phyloP scores from a whole-genome alignment of 1,140 invertebrate genomes.

The Drosophila miranda region DNA sequence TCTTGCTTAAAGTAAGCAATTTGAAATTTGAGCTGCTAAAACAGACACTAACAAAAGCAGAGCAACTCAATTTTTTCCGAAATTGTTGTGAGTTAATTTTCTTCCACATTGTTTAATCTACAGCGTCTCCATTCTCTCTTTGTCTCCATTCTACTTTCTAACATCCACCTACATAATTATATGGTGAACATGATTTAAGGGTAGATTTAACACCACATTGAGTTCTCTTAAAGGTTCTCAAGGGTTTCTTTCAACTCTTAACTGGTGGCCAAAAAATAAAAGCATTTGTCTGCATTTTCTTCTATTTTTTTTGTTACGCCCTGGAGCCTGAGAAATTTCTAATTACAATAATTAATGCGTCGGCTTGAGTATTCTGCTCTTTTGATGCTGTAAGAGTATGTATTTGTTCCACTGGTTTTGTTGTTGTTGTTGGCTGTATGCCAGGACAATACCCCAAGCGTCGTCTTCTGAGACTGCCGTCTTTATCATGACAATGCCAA shows the following conservation, averaged over 20 bases:
- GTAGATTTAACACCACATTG: conserved; percentile 68
- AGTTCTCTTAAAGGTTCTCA: conserved; percentile 41
- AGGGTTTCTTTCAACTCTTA: conserved; percentile 10
- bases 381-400: conserved; percentile 23
- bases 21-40: conserved; percentile 70
- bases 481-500: conserved; percentile 57
- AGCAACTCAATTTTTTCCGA: conserved; percentile 30
- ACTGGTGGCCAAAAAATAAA: conserved; percentile 49
- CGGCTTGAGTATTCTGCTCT: conserved; percentile 35
- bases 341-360: conserved; percentile 75
- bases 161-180: too few relatives aligned
- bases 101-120: conserved; percentile 58
- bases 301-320: not conserved
- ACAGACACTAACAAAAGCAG: conserved; percentile 31
- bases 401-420: conserved; percentile 5
- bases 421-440: conserved; percentile 25
- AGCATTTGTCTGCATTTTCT: conserved; percentile 14
- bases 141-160: not conserved
- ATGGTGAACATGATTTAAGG: conserved; percentile 55
- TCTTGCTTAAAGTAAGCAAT: conserved; percentile 78
- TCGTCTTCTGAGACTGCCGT: conserved; percentile 21
- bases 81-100: conserved; percentile 66
- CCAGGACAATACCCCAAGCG: conserved; percentile 39
- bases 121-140: conserved; percentile 4
- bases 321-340: conserved; percentile 60